A percentile compares a stretch with the other conserved stretches of the same genome.
These are phyloP conservation scores for Brachyhypopomus occidentalis DNA, from an alignment of 2,113 vertebrate species.

Conservation along the genomic window DNA sequence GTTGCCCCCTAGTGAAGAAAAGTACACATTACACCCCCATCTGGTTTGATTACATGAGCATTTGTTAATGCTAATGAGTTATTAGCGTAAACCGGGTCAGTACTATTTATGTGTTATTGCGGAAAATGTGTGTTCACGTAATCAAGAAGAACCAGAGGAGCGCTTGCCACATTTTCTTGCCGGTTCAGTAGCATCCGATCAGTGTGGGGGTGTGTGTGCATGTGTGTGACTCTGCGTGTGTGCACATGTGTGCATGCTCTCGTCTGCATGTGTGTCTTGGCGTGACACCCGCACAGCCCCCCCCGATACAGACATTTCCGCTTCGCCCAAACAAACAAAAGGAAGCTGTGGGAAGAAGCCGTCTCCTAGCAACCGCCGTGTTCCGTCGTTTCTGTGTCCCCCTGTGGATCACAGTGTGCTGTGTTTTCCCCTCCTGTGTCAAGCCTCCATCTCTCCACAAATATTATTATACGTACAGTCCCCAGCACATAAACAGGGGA, in stretches of 20 bases:
- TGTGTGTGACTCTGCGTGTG: too few relatives aligned
- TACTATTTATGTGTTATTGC: neutral
- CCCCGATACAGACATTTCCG: constrained; percentile 55
- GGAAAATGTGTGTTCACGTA: constrained; percentile 25
- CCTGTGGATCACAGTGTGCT: constrained; percentile 9
- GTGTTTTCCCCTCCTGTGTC: constrained; percentile 36
- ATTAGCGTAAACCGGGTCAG: neutral
- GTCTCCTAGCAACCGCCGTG: constrained; percentile 58
- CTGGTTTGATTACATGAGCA: neutral
- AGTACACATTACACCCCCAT: neutral
- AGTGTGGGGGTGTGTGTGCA: too few relatives aligned
- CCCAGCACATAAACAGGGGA: constrained; percentile 18
- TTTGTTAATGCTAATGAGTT: constrained; percentile 3
- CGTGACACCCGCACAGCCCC: constrained; percentile 8
- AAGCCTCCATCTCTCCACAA: constrained; percentile 44
- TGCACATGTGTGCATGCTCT: too few relatives aligned
- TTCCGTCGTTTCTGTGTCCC: constrained; percentile 44
- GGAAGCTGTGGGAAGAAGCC: constrained; percentile 36
- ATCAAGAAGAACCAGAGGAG: too few relatives aligned
- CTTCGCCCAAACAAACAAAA: constrained; percentile 57
- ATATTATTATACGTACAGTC: constrained; percentile 44
- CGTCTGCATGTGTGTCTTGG: constrained; percentile 32
- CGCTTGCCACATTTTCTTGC: too few relatives aligned
- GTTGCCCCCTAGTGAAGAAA: constrained; percentile 51
- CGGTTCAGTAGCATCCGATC: too few relatives aligned